Evolutionary conservation across 1,140 invertebrate species (phyloP), one percentile per base, ranked within the genome.

Genomic region (Drosophila saltans): DNA sequence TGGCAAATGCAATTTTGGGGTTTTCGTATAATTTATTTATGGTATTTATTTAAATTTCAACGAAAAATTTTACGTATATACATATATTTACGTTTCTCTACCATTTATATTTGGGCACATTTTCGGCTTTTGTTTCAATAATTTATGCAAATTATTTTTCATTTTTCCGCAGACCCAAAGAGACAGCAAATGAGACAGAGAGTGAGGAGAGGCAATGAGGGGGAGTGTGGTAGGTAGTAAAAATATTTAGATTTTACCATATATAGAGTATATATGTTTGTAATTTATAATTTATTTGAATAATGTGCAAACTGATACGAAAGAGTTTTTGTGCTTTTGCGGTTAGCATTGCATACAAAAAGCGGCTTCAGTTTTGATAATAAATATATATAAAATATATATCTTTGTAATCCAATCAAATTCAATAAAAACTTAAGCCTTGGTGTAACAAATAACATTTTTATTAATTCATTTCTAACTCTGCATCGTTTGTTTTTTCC

Each of bases 91-190:
- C 21, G 55, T 16, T 69, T 11, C 16, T 21, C 9, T 21, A 21
- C 33, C 28, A 43, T 75, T 80, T 80, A 59, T 80, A 40, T 66
- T 57, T 65, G 36, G 33, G 16, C 56, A 56, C 11, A 39, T 26
- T 39, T 65, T 72, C 56, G 70, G 75, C 65, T 85, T 78, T 74
- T 81, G 78, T 78, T 71, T 67, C 69, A 68, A 75, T 75, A 83
- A 83, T 80, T 84, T 85, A 84, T 86, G 66, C 36, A 75, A 86
- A 84, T 78, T 77, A 82, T 77, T 80, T 82, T 58, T 52, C 58
- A 63, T 59, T 76, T 76, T 64, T 64, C 40, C 41, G 24, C 57
- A 36, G 30, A 8, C 16, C n/a, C 33, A 36, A 3, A 36, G 30
- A 36, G 30, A 58, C 7, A 48, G 7, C 8, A 10, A 21, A 3